These are phyloP conservation scores for Siphamia tubifer DNA, from an alignment of 2,113 vertebrate species.

Conservation along the genomic window DNA sequence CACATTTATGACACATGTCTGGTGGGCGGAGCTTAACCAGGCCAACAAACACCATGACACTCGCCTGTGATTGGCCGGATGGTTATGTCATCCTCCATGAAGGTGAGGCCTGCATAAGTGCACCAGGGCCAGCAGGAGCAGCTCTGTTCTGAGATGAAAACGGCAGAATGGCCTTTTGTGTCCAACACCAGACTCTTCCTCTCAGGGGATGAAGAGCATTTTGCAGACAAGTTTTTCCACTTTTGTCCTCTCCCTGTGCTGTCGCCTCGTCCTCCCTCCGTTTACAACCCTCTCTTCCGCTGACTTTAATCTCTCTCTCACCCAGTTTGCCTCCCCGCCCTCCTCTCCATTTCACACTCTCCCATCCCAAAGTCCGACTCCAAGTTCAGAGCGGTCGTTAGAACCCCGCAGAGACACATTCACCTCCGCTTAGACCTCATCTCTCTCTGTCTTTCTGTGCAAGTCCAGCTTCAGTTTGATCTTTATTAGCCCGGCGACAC, in stretches of 20 bases:
- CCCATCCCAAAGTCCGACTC: slow-evolving; percentile 43
- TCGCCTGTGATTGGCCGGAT: neutral
- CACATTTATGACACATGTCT: no score
- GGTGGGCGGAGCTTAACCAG: no score
- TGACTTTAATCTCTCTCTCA: neutral
- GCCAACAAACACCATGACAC: no score
- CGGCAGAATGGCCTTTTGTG: neutral
- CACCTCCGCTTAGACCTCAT: slow-evolving; percentile 58
- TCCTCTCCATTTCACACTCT: slow-evolving; percentile 10
- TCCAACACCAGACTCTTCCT: neutral
- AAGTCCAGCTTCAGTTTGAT: slow-evolving; percentile 46
- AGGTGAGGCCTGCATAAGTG: no score
- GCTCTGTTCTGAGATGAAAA: neutral
- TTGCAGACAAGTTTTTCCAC: slow-evolving; percentile 55
- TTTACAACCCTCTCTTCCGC: neutral
- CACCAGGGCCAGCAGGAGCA: no score
- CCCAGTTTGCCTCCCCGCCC: slow-evolving; percentile 1
- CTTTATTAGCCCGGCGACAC: slow-evolving; percentile 63
- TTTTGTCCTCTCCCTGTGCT: slow-evolving; percentile 24
- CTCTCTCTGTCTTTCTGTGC: slow-evolving; percentile 33
- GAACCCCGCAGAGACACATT: slow-evolving; percentile 62
- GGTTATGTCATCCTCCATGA: neutral
- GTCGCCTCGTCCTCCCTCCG: neutral
- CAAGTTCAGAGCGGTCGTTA: slow-evolving; percentile 61
- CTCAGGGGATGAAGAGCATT: slow-evolving; percentile 16